These are phyloP conservation scores for Lydus trimaculatus DNA, from an alignment of 2,888 invertebrate genomes.

Conservation along the genomic window DNA sequence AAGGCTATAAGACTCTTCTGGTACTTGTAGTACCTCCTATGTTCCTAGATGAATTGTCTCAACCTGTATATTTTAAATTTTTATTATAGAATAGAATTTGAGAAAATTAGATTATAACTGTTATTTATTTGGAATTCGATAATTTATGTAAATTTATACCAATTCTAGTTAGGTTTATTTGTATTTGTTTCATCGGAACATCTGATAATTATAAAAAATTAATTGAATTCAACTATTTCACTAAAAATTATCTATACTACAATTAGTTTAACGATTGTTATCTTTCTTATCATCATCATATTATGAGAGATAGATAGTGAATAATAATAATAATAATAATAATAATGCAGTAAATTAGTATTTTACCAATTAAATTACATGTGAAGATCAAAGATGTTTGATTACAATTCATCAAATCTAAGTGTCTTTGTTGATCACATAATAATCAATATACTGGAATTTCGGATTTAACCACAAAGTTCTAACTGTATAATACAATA, in stretches of 20 bases:
- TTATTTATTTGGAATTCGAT: background rate
- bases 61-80: too few species aligned
- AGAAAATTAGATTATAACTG: background rate
- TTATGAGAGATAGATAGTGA: background rate
- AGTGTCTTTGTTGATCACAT: constrained; percentile 18
- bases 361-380: constrained; percentile 20
- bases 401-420: constrained; percentile 20
- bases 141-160: background rate
- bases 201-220: background rate
- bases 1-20: too few species aligned
- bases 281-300: background rate
- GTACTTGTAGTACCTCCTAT: too few species aligned
- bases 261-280: background rate
- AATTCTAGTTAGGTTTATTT: too few species aligned
- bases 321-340: background rate
- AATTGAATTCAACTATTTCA: background rate
- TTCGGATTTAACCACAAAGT: too few species aligned
- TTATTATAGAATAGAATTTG: background rate
- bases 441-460: constrained; percentile 13
- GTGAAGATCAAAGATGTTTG: constrained; percentile 24
- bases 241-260: background rate
- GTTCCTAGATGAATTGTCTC: too few species aligned
- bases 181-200: background rate
- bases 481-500: too few species aligned
- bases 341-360: constrained; percentile 4